Conservation (phyloP, 2,888 invertebrate species). For the Drepanosiphum platanoidis region DNA sequence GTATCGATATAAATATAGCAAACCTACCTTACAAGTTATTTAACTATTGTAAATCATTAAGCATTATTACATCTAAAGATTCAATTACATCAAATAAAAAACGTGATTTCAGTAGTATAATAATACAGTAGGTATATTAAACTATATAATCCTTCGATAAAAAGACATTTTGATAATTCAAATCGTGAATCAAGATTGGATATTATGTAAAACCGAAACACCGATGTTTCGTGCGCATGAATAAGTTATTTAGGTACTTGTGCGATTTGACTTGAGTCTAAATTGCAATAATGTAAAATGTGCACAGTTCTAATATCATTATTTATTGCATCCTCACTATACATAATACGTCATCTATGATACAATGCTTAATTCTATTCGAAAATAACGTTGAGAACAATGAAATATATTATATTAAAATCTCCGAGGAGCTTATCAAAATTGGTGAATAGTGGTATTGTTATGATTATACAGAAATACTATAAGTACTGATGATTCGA, state of each 20-base stretch:
- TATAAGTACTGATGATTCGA: background rate
- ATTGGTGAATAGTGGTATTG: background rate
- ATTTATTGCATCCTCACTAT: background rate
- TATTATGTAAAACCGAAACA: background rate
- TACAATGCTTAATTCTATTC: background rate
- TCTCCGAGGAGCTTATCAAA: background rate
- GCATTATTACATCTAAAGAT: background rate
- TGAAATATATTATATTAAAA: background rate
- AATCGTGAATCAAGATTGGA: constrained; percentile 38
- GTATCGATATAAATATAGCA: no score
- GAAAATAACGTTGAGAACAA: background rate
- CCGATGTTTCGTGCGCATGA: background rate
- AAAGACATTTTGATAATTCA: constrained; percentile 8
- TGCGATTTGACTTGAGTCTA: background rate
- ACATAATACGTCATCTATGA: background rate
- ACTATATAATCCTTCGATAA: background rate
- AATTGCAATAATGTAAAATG: background rate
- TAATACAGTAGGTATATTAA: background rate
- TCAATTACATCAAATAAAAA: background rate
- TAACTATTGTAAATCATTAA: background rate
- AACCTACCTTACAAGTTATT: no score
- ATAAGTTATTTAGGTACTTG: background rate
- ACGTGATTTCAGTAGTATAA: background rate
- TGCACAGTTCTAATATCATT: background rate
- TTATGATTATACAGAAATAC: background rate